Conservation (phyloP, 2,888 invertebrate genomes). For the Suillia variegata region DNA sequence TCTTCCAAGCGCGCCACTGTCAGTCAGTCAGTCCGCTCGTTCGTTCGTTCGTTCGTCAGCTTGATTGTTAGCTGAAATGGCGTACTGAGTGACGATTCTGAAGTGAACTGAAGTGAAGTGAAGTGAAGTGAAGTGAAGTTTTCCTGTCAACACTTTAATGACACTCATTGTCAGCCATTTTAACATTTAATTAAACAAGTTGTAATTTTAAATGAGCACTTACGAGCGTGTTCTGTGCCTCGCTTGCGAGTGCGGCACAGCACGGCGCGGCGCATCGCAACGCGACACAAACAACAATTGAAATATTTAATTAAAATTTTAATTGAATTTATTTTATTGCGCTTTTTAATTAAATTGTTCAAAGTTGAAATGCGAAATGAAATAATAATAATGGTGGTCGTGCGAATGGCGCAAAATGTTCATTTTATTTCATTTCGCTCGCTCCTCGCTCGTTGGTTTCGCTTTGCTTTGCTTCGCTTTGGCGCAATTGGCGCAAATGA, state of each 20-base stretch:
- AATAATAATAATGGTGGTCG: background rate
- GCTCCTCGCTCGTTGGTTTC: too few species aligned
- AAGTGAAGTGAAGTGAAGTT: too few species aligned
- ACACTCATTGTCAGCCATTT: constrained; percentile 45
- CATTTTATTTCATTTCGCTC: too few species aligned
- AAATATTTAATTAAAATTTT: constrained; percentile 42
- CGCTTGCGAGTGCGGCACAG: too few species aligned
- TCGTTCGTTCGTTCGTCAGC: too few species aligned
- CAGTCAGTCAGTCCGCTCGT: too few species aligned
- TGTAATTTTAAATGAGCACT: constrained; percentile 34
- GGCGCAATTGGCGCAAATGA: background rate
- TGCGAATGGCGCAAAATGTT: background rate
- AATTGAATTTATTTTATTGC: constrained; percentile 48
- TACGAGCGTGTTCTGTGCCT: background rate
- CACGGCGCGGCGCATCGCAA: too few species aligned
- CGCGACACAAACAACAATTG: background rate
- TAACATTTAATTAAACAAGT: constrained; percentile 48
- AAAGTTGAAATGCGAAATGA: constrained; percentile 1
- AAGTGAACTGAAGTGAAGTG: too few species aligned
- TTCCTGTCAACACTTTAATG: constrained; percentile 38
- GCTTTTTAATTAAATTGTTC: constrained; percentile 47
- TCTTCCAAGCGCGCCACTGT: too few species aligned
- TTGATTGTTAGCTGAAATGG: too few species aligned
- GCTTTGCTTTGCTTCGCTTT: background rate
- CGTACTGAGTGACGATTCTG: too few species aligned